phyloP scores from a whole-genome alignment of 2,888 invertebrate genomes.

The Busseola fusca region DNA sequence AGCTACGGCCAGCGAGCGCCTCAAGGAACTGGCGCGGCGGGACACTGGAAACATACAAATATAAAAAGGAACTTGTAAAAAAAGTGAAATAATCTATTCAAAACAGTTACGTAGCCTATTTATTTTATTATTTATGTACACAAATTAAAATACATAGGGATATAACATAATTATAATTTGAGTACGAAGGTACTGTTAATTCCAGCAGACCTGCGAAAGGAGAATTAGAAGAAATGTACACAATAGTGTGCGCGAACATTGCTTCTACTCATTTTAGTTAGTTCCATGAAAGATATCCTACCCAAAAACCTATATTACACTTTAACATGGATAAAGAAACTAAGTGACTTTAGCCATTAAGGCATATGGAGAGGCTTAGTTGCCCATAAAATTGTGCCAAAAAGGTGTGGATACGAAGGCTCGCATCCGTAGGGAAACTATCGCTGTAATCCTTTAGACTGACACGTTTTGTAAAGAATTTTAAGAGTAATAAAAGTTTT shows the following conservation, averaged over 20 bases:
- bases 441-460: constrained; percentile 31
- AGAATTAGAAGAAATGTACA: too few species aligned
- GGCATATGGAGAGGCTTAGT: constrained; percentile 46
- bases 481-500: constrained; percentile 39
- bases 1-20: too few species aligned
- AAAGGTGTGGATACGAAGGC: constrained; percentile 51
- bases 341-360: constrained; percentile 62
- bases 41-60: too few species aligned
- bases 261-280: background rate
- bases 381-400: constrained; percentile 58
- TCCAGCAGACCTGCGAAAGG: too few species aligned
- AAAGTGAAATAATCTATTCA: too few species aligned
- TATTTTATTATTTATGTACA: too few species aligned
- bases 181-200: too few species aligned
- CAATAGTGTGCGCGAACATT: background rate
- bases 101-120: too few species aligned
- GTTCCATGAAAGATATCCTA: constrained; percentile 7
- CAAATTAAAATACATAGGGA: too few species aligned
- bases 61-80: too few species aligned
- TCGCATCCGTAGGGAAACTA: constrained; percentile 45
- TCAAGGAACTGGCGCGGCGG: too few species aligned
- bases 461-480: constrained; percentile 45
- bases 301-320: constrained; percentile 38
- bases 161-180: too few species aligned
- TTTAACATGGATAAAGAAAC: constrained; percentile 45